These are phyloP conservation scores for Gymnopithys bicolor DNA, from an alignment of 2,797 vertebrate species.

Conservation along the genomic window DNA sequence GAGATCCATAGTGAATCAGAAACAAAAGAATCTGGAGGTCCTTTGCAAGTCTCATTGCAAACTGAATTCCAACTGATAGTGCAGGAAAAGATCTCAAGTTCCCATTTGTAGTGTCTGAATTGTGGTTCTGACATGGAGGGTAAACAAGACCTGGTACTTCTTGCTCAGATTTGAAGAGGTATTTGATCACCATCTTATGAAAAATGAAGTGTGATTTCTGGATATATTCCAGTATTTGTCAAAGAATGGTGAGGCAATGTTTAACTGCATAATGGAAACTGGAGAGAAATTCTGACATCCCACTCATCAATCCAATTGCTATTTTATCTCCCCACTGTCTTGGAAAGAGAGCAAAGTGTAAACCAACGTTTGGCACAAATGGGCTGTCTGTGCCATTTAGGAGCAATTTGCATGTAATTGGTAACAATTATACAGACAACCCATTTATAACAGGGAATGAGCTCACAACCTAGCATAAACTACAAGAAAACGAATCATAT, in stretches of 20 bases:
- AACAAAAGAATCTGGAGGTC: not conserved
- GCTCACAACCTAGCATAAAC: slow-evolving; percentile 39
- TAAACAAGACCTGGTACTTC: slow-evolving; percentile 36
- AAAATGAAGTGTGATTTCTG: slow-evolving; percentile 74
- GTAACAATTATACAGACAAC: slow-evolving; percentile 61
- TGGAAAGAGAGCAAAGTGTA: slow-evolving; percentile 73
- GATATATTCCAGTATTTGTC: slow-evolving; percentile 50
- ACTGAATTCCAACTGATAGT: not conserved
- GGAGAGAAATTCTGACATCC: slow-evolving; percentile 62
- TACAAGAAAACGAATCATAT: slow-evolving; percentile 8
- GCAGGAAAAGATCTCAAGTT: slow-evolving; percentile 19
- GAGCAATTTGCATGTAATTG: slow-evolving; percentile 63
- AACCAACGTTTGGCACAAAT: slow-evolving; percentile 69
- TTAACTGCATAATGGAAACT: slow-evolving; percentile 73
- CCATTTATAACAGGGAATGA: slow-evolving; percentile 47
- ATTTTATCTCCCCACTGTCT: slow-evolving; percentile 72
- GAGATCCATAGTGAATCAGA: not conserved
- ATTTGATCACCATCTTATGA: slow-evolving; percentile 60
- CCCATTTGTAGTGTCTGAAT: slow-evolving; percentile 59
- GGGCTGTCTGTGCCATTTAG: slow-evolving; percentile 61
- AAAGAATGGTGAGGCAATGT: slow-evolving; percentile 62
- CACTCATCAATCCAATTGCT: slow-evolving; percentile 61
- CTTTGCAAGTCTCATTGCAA: not conserved
- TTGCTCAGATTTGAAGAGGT: slow-evolving; percentile 36
- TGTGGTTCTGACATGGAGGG: slow-evolving; percentile 45